A percentile compares a stretch with the other conserved stretches of the same genome.
phyloP scores from a whole-genome alignment of 2,888 invertebrate species.

The Oligia fasciuncula region DNA sequence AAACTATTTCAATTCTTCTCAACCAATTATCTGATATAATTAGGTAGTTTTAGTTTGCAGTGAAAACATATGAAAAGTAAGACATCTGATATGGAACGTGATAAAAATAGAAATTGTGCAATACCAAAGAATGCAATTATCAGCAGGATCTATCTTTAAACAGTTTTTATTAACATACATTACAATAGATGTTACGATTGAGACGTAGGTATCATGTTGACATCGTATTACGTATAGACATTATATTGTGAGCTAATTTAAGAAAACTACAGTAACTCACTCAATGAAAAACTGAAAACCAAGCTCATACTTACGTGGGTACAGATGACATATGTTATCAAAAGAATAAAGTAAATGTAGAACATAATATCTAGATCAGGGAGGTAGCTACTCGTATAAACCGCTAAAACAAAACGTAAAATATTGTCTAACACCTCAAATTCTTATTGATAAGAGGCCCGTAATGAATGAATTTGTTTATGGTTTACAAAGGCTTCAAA shows the following conservation, averaged over 20 bases:
- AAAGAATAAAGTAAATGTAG: neutral
- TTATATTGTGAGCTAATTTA: neutral
- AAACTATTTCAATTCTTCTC: neutral
- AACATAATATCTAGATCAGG: neutral
- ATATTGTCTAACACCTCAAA: neutral
- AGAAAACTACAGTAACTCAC: constrained; percentile 6
- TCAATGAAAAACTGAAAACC: neutral
- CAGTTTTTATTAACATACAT: constrained; percentile 44
- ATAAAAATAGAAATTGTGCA: constrained; percentile 18
- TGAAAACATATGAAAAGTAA: constrained; percentile 1
- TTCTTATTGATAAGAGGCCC: too few relatives aligned
- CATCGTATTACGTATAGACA: neutral
- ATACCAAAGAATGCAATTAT: constrained; percentile 15
- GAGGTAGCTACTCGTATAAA: too few relatives aligned
- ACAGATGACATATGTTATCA: neutral
- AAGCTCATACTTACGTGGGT: neutral
- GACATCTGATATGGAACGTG: neutral
- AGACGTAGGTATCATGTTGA: constrained; percentile 13
- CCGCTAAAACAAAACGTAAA: neutral
- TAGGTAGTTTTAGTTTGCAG: neutral
- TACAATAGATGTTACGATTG: constrained; percentile 36
- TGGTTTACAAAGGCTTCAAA: neutral
- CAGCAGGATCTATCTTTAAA: constrained; percentile 28
- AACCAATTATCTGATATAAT: neutral
- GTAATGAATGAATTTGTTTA: neutral